A percentile compares a stretch with the other conserved stretches of the same genome.
Evolutionary conservation across 2,797 vertebrate genomes (phyloP).

Genomic region (Xenops minutus): DNA sequence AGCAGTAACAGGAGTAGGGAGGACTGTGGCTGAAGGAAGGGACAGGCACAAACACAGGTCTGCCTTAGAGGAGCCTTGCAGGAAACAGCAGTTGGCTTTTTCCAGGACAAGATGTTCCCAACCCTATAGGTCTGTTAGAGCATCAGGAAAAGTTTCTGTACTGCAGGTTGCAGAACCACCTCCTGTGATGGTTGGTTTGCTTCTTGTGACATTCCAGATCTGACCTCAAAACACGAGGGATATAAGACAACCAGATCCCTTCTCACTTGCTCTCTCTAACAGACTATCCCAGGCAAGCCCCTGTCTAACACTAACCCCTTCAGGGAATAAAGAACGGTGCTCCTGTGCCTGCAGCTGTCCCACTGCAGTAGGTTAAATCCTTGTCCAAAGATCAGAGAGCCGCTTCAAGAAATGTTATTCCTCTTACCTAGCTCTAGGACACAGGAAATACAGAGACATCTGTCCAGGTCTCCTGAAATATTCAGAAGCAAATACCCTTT

Average conservation of each 20-base stretch:
- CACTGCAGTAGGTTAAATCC: neutral
- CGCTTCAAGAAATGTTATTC: neutral
- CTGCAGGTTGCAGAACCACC: neutral
- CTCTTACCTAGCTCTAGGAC: neutral
- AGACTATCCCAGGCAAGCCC: neutral
- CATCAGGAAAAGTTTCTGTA: neutral
- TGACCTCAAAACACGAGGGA: neutral
- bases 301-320: neutral
- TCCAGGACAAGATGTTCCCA: neutral
- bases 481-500: rapidly evolving
- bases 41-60: neutral
- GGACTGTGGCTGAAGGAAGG: neutral
- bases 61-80: neutral
- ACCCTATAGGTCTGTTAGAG: neutral
- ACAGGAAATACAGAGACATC: neutral
- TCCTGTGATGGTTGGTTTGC: neutral
- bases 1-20: neutral
- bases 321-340: neutral
- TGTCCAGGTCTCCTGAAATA: neutral
- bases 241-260: neutral
- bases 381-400: neutral
- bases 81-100: rapidly evolving
- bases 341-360: neutral
- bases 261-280: neutral
- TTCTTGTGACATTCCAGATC: neutral